Evolutionary conservation across 2,888 invertebrate genomes (phyloP).

Genomic region (Noctua pronuba): DNA sequence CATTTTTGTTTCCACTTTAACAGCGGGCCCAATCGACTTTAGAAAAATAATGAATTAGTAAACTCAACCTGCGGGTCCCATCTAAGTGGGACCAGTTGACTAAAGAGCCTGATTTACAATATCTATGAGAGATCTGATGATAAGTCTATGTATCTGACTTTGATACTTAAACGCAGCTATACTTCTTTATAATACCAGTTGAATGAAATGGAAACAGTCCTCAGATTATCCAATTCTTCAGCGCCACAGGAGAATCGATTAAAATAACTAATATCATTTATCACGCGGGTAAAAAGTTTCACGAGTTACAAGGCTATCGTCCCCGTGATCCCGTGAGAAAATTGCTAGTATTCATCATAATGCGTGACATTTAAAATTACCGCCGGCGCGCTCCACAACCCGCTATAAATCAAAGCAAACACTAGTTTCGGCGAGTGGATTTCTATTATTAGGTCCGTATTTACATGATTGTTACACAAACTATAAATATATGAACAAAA

Average conservation of each 20-base stretch:
- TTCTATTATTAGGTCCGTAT: slow-evolving; percentile 74
- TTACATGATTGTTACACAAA: slow-evolving; percentile 64
- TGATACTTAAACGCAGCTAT: neutral
- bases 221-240: slow-evolving; percentile 25
- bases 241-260: slow-evolving; percentile 53
- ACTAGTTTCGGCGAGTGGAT: slow-evolving; percentile 80
- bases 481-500: slow-evolving; percentile 53
- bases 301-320: slow-evolving; percentile 79
- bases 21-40: too few species aligned
- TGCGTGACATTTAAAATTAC: slow-evolving; percentile 89
- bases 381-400: slow-evolving; percentile 79
- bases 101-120: too few species aligned
- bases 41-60: too few species aligned
- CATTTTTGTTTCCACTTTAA: too few species aligned
- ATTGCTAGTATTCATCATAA: slow-evolving; percentile 89
- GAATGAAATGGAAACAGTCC: slow-evolving; percentile 7
- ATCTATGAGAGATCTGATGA: neutral
- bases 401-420: slow-evolving; percentile 86
- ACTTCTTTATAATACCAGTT: neutral
- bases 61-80: too few species aligned
- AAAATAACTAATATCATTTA: slow-evolving; percentile 62
- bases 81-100: too few species aligned
- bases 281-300: slow-evolving; percentile 71
- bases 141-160: neutral
- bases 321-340: slow-evolving; percentile 84